Percentiles rank a stretch among this genome's conserved stretches.
phyloP scores from a whole-genome alignment of 1,140 invertebrate genomes.

The Drosophila gunungcola region DNA sequence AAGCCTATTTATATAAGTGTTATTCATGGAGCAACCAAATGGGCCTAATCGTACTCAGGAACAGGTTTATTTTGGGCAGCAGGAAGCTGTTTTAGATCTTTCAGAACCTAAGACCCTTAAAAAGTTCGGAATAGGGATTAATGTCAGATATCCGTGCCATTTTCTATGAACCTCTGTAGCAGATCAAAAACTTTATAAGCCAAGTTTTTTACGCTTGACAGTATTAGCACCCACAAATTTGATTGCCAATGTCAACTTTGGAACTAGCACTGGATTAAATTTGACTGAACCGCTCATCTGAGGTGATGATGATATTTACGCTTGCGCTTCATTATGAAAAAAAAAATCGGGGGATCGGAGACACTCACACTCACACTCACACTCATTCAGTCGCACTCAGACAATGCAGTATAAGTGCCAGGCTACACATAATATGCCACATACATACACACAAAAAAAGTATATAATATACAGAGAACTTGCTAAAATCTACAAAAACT shows the following conservation, averaged over 20 bases:
- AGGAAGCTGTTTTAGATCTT: too few species aligned
- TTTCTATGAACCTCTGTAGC: not conserved
- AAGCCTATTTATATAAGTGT: not conserved
- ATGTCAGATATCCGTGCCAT: too few species aligned
- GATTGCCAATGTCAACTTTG: not conserved
- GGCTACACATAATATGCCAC: slow-evolving; percentile 59
- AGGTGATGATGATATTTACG: not conserved
- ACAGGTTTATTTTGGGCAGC: too few species aligned
- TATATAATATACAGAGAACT: not conserved
- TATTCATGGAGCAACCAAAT: too few species aligned
- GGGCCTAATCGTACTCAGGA: too few species aligned
- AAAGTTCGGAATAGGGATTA: too few species aligned
- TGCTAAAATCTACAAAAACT: too few species aligned
- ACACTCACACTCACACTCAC: not conserved
- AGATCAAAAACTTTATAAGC: not conserved
- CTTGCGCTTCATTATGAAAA: slow-evolving; percentile 14
- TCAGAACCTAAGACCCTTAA: too few species aligned
- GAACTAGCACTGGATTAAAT: not conserved
- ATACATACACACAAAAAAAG: slow-evolving; percentile 5
- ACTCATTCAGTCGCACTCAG: slow-evolving; percentile 10
- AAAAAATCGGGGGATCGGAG: not conserved
- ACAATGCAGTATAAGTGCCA: slow-evolving; percentile 52
- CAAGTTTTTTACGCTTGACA: not conserved
- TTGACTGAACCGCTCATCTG: slow-evolving; percentile 2
- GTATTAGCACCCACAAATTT: not conserved